These are phyloP conservation scores for Diaphora mendica DNA, from an alignment of 2,888 invertebrate genomes.

Conservation along the genomic window DNA sequence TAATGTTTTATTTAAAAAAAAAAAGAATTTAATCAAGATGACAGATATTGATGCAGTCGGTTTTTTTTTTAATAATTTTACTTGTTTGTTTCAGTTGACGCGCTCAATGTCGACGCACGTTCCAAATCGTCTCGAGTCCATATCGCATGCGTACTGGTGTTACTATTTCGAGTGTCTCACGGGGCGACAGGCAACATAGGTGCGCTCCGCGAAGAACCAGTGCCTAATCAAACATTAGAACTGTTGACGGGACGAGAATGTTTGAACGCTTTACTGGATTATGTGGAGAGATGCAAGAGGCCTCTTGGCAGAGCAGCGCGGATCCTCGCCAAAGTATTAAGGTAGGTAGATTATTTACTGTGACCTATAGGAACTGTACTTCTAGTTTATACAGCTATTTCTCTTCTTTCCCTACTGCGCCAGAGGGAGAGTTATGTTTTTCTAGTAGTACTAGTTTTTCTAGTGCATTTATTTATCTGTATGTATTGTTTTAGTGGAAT, in stretches of 20 bases:
- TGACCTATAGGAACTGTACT: not conserved
- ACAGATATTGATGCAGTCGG: too few species aligned
- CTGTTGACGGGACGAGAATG: constrained; percentile 73
- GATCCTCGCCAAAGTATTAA: constrained; percentile 84
- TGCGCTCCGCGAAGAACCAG: constrained; percentile 63
- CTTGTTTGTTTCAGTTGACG: constrained; percentile 56
- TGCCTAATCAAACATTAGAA: constrained; percentile 69
- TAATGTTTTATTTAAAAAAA: too few species aligned
- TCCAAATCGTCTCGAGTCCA: constrained; percentile 72
- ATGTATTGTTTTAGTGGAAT: not conserved
- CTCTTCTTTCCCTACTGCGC: not conserved
- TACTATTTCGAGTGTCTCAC: constrained; percentile 76
- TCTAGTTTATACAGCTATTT: not conserved
- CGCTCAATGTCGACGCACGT: constrained; percentile 55
- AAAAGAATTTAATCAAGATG: too few species aligned
- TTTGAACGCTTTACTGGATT: constrained; percentile 78
- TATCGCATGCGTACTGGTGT: constrained; percentile 76
- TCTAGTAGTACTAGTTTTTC: too few species aligned
- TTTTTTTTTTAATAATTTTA: too few species aligned
- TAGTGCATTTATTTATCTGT: too few species aligned
- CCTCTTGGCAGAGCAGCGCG: constrained; percentile 82
- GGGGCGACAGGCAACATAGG: constrained; percentile 65
- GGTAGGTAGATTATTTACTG: constrained; percentile 77
- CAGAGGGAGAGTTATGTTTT: not conserved
- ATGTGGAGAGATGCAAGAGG: constrained; percentile 77